Conservation (phyloP, 2,888 invertebrate species). For the Philhelius pedissequus region DNA sequence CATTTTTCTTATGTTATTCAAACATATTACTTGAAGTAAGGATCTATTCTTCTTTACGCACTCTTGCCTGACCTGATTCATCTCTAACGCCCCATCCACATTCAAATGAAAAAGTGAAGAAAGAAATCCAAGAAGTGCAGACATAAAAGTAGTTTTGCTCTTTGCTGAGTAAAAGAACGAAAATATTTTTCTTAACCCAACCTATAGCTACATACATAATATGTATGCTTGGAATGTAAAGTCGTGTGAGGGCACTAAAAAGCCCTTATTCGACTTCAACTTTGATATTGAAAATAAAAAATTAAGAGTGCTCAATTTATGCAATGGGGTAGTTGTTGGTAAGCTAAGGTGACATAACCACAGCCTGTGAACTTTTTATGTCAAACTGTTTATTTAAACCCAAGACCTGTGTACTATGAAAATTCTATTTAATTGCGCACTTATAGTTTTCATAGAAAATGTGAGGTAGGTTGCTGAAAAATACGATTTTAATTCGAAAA, state of each 20-base stretch:
- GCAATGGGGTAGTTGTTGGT: too few species aligned
- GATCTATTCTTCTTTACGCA: constrained; percentile 4
- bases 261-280: neutral
- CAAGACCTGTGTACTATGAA: too few species aligned
- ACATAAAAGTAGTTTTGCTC: neutral
- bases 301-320: neutral
- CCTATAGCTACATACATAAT: neutral
- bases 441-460: too few species aligned
- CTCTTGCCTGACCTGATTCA: constrained; percentile 23
- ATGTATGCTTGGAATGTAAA: too few species aligned
- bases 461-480: too few species aligned
- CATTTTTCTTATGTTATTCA: neutral
- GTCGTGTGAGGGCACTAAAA: neutral
- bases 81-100: neutral
- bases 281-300: neutral
- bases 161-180: neutral
- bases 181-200: too few species aligned
- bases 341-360: too few species aligned
- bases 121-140: neutral
- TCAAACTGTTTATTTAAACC: too few species aligned
- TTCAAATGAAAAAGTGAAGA: neutral
- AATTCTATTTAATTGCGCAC: too few species aligned
- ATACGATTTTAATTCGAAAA: too few species aligned
- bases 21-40: constrained; percentile 27
- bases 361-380: too few species aligned